Evolutionary conservation across 2,797 vertebrate genomes (phyloP).

Genomic region (Adrianichthys oophorus): DNA sequence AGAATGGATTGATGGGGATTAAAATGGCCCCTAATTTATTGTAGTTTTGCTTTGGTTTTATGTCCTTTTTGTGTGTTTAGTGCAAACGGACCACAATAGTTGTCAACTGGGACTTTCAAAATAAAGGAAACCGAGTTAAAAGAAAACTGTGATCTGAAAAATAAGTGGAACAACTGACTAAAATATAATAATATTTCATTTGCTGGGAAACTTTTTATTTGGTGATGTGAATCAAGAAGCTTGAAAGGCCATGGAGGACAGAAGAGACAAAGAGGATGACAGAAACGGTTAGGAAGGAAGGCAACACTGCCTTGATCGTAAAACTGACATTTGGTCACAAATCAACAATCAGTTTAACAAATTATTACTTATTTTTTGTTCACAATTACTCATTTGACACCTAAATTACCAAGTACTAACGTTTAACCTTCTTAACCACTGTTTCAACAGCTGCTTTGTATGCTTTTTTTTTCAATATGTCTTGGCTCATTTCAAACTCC

Average conservation of each 20-base stretch:
- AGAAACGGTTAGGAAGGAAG: neutral
- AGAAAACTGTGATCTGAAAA: neutral
- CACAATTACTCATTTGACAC: neutral
- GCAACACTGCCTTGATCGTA: neutral
- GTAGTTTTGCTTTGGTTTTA: too few relatives aligned
- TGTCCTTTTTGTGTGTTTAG: too few relatives aligned
- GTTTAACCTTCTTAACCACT: too few relatives aligned
- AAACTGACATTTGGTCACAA: neutral
- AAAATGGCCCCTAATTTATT: too few relatives aligned
- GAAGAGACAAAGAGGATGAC: neutral
- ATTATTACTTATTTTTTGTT: neutral
- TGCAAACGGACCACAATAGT: too few relatives aligned
- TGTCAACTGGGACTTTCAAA: too few relatives aligned
- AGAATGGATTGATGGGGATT: too few relatives aligned
- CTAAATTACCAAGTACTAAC: too few relatives aligned
- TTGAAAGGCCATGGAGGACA: neutral
- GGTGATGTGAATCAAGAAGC: neutral
- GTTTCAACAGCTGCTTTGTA: too few relatives aligned
- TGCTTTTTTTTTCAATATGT: too few relatives aligned
- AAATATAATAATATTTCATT: neutral
- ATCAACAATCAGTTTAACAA: neutral
- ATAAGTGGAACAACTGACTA: neutral
- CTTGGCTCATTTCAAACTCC: too few relatives aligned
- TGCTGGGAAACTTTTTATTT: conserved; percentile 14
- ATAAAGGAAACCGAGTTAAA: too few relatives aligned